Percentiles rank a stretch among this genome's conserved stretches.
phyloP scores from a whole-genome alignment of 2,888 invertebrate genomes.

The Crematogaster levior region DNA sequence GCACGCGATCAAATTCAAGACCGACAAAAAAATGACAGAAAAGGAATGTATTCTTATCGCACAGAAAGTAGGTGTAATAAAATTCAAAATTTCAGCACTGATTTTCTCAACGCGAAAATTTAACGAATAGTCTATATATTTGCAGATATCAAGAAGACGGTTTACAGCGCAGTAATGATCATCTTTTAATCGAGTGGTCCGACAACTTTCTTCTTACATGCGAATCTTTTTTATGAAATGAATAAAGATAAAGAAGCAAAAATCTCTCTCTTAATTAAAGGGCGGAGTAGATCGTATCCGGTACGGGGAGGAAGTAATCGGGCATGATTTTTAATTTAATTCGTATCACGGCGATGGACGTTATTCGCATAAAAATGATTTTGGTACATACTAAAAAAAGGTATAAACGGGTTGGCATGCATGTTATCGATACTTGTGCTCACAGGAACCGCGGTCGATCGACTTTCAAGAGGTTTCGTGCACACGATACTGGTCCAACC shows the following conservation, averaged over 20 bases:
- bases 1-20: slow-evolving; percentile 8
- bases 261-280: slow-evolving; percentile 28
- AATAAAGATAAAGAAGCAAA: slow-evolving; percentile 33
- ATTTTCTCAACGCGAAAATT: background rate
- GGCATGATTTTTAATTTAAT: slow-evolving; percentile 21
- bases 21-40: background rate
- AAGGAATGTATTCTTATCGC: background rate
- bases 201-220: slow-evolving; percentile 8
- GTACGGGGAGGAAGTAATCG: slow-evolving; percentile 1
- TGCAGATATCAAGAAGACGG: background rate
- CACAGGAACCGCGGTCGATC: slow-evolving; percentile 62
- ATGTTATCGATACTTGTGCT: slow-evolving; percentile 63
- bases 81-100: background rate
- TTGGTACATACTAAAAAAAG: background rate
- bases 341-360: slow-evolving; percentile 26
- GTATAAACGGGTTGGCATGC: slow-evolving; percentile 58
- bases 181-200: background rate
- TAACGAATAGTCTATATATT: background rate
- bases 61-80: background rate
- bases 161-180: background rate
- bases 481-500: slow-evolving; percentile 77
- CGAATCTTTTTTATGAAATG: slow-evolving; percentile 46
- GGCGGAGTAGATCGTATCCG: slow-evolving; percentile 1
- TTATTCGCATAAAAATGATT: slow-evolving; percentile 25
- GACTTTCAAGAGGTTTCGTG: slow-evolving; percentile 72